Evolutionary conservation across 2,797 vertebrate species (phyloP).

Genomic region (Mallotus villosus): DNA sequence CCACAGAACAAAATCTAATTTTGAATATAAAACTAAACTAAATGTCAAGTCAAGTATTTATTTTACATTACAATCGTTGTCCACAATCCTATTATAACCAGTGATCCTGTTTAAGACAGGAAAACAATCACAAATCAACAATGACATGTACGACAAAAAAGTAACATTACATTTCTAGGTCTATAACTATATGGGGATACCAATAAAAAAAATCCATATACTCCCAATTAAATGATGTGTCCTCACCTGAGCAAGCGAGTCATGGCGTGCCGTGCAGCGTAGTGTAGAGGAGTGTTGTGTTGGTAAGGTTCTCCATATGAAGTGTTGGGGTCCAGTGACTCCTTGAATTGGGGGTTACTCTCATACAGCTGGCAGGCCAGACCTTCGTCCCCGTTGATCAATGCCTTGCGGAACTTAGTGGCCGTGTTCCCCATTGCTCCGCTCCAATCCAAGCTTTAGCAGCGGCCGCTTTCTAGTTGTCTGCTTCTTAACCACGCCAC

Average conservation of each 20-base stretch:
- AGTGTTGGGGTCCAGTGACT: conserved; percentile 95
- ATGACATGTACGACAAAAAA: background rate
- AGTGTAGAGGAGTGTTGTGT: conserved; percentile 98
- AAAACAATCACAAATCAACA: background rate
- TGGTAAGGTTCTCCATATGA: conserved; percentile 98
- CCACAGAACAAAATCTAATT: background rate
- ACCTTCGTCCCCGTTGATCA: conserved; percentile 94
- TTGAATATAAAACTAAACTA: background rate
- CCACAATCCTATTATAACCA: too few relatives aligned
- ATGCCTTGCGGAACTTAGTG: conserved; percentile 97
- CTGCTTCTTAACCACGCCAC: conserved; percentile 70
- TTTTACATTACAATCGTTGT: too few relatives aligned
- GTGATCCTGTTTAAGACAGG: background rate
- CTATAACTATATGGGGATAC: background rate
- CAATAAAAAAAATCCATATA: background rate
- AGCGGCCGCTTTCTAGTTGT: conserved; percentile 51
- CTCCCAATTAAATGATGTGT: too few relatives aligned
- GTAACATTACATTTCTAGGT: background rate
- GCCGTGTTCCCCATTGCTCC: conserved; percentile 95
- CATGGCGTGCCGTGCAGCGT: conserved; percentile 96
- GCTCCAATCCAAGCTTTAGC: conserved; percentile 33
- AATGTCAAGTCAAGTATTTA: background rate
- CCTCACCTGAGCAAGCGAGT: conserved; percentile 92
- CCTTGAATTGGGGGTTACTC: conserved; percentile 95
- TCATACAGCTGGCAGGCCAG: conserved; percentile 96